Evolutionary conservation across 2,113 vertebrate genomes (phyloP).

Genomic region (Psilopogon haemacephalus): DNA sequence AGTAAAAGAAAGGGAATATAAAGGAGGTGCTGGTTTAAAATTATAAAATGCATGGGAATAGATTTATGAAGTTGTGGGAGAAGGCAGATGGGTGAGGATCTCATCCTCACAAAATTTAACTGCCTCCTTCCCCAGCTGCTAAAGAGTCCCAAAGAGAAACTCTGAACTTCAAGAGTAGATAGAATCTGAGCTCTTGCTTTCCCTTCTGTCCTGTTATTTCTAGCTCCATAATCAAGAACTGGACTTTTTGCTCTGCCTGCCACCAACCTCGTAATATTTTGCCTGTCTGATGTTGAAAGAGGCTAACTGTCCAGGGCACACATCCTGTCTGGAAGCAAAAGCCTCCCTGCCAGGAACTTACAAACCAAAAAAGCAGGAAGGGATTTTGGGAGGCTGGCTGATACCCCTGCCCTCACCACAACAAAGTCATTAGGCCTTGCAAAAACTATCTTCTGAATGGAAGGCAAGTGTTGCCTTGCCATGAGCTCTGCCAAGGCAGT

Average conservation of each 20-base stretch:
- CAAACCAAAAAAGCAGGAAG: background rate
- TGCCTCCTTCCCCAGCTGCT: background rate
- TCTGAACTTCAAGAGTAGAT: background rate
- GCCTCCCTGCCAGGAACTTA: background rate
- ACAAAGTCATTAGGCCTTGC: background rate
- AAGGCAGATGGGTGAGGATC: background rate
- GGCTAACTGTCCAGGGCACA: background rate
- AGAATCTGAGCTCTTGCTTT: background rate
- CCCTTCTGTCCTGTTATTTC: background rate
- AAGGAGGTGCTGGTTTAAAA: background rate
- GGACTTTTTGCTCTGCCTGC: background rate
- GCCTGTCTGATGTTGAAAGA: background rate
- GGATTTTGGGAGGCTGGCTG: background rate
- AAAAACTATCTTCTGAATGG: background rate
- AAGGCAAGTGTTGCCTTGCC: background rate
- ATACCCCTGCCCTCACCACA: background rate
- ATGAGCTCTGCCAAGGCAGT: background rate
- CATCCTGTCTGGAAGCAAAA: background rate
- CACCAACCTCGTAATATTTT: background rate
- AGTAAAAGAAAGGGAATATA: background rate
- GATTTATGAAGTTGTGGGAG: background rate
- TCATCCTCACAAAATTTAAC: background rate
- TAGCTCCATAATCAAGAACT: background rate
- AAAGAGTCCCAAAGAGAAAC: background rate
- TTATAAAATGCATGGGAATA: background rate